Evolutionary conservation across 2,797 vertebrate species (phyloP), one percentile per base, ranked within the genome.

Genomic region (Fistularia commersonii): DNA sequence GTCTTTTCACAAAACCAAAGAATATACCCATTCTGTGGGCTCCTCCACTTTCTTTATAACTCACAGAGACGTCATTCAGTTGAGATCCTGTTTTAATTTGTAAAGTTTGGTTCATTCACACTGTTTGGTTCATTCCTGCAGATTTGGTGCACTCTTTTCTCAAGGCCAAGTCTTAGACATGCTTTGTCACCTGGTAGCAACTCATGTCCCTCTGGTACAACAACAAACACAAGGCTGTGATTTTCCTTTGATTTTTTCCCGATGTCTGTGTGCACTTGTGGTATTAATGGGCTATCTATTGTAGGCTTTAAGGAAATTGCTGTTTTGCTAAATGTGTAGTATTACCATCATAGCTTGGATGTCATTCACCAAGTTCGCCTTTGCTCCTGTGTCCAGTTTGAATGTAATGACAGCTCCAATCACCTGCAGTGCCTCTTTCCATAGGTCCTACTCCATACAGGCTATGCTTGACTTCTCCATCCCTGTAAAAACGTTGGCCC

Each of bases 31-130:
- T 10, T 55, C 32, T 5, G 34, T 57, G 6, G 51, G 51, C 15
- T 55, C 56, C 33, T 48, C 50, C 33, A 49, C 42, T 34, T 43
- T 57, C 33, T 15, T 37, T 14, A 61, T 60, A 1, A 63, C 45
- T 12, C 33, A 41, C 6, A 63, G 39, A 34, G 32, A 12, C 8
- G 5, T 35, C 47, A 60, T 60, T 43, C 43, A 5, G 14, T 63
- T 34, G 0, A 64, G 54, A 46, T 72, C 60, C n/a, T 57, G n/a
- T 11, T 61, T 64, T 2, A 68, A 15, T 10, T 40, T 45, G 4
- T 46, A 60, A 8, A 1, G 2, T 5, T 64, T 48, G 1, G 66
- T 6, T 3, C 8, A 5, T 41, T 12, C 40, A 41, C 40, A 12
- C n/a, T 41, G 40, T 39, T 39, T 6, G 38, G 38, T 8, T 39